Base-by-base conservation (phyloP, 2,113 vertebrate genomes). In the Rhinopomastus cyanomelas region DNA sequence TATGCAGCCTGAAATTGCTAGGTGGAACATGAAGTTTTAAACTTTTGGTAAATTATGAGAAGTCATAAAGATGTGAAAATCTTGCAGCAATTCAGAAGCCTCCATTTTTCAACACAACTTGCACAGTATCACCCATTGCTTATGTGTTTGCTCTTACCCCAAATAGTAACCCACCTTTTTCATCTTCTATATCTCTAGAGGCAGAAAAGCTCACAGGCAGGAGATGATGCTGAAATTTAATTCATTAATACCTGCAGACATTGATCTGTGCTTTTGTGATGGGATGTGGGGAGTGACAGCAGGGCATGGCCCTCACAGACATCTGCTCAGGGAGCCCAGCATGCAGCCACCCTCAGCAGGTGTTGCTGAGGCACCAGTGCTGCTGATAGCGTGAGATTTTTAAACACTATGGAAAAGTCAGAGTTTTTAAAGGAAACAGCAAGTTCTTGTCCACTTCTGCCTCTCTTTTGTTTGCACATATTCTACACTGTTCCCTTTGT, bases 361-460 rank as follows among this genome's bases (percentile, higher is more conserved):
- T 37, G 34, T 5, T 0, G 0, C 57, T 0, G 1, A 46, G 77
- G 26, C 81, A 72, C 13, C 49, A 0, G 36, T 29, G 2, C 1
- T 56, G 53, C 34, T 49, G 26, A n/a, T 0, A 44, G 3, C 15
- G 15, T 42, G 39, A 3, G 5, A 5, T 48, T 84, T 11, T 17
- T 61, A 7, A 85, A 76, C 44, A 23, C 21, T 73, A 3, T 25
- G 25, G 72, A 55, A 84, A 85, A 61, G 8, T 56, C 4, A 61
- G 8, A 27, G 51, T 36, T 81, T 79, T 61, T 15, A 61, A 94
- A 92, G 72, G 46, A 78, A 79, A 42, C 53, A 23, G 34, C 39
- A 69, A 81, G 42, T 61, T 90, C 62, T 61, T 30, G 67, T 60
- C 59, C 26, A 20, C 59, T 88, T 92, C 56, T 88, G 42, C 72